These are phyloP conservation scores for Trachurus trachurus DNA, from an alignment of 2,797 vertebrate genomes.

Conservation along the genomic window DNA sequence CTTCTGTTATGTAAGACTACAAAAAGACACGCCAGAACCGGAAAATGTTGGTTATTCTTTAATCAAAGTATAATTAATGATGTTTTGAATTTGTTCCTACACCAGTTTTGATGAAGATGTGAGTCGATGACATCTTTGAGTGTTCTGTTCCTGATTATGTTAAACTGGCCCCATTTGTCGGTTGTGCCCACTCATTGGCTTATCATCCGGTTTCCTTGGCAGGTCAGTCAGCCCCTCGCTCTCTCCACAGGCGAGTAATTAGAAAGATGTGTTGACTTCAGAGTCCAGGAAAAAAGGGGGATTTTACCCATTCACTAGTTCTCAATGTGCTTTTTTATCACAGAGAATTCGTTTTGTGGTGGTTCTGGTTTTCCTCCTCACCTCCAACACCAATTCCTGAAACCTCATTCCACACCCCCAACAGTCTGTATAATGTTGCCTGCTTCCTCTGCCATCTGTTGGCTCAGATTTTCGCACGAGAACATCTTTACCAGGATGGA, in stretches of 20 bases:
- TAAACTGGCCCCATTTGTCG: neutral
- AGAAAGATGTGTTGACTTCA: constrained; percentile 6
- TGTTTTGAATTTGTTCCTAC: neutral
- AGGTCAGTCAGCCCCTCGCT: constrained; percentile 1
- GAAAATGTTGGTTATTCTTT: no score
- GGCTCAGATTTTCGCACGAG: constrained; percentile 55
- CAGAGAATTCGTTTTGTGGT: neutral
- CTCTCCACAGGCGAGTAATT: neutral
- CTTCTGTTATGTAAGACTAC: neutral
- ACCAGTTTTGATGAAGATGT: neutral
- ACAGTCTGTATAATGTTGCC: constrained; percentile 1
- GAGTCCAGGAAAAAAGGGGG: neutral
- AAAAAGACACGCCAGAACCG: neutral
- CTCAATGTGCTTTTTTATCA: neutral
- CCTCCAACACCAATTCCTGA: neutral
- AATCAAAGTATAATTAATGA: neutral
- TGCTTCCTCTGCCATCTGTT: constrained; percentile 50
- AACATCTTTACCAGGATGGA: constrained; percentile 52
- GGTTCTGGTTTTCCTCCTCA: constrained; percentile 1
- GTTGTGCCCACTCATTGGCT: neutral
- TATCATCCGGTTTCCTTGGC: constrained; percentile 3
- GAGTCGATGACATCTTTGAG: neutral
- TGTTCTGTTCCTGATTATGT: neutral
- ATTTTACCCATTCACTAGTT: neutral
- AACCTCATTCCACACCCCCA: constrained; percentile 17